Base-by-base conservation (phyloP, 2,888 invertebrate species). In the Marronus borbonicus region DNA sequence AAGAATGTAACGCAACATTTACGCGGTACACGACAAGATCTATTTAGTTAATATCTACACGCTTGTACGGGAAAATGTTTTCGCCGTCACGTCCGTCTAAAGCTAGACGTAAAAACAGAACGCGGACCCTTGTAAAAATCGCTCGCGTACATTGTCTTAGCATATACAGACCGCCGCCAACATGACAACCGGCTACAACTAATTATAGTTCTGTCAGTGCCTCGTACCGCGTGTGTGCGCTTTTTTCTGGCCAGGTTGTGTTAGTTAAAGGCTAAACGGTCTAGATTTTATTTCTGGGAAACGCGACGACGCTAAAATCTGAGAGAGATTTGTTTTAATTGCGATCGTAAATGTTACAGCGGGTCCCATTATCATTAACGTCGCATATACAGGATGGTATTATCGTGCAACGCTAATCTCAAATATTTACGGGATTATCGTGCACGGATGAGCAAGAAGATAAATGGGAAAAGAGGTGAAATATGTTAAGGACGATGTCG, bases 131-230 rank as follows among this genome's bases (percentile, higher is more conserved):
- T 44, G 65, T 66, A 66, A 66, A 66, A 66, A 66, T 66, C 44
- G 65, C 44, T 8, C 44, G 8, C 44, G 44, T 8, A 44, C 31
- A 66, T 66, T 66, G 65, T 66, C 65, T 66, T 66, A 66, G 31
- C 65, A 66, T 66, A 66, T 17, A 20, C 65, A 44, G 44, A 8
- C 44, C 44, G 12, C 12, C 44, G 44, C 36, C 44, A 66, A 66
- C 65, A 66, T 66, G 65, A 66, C 65, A 66, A 39, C 28, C 65
- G 65, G 55, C 65, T 66, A 39, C 44, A 66, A 66, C 65, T 66
- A 66, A 66, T 66, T 66, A 66, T 66, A 66, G 65, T 66, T 66
- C 65, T 66, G 65, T 66, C 65, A 66, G 65, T 58, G 20, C 55
- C 55, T 58, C 8, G 55, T 58, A 44, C 10, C 12, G 44, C 44